Evolutionary conservation across 2,797 vertebrate genomes (phyloP).

Genomic region (Tragelaphus eurycerus): DNA sequence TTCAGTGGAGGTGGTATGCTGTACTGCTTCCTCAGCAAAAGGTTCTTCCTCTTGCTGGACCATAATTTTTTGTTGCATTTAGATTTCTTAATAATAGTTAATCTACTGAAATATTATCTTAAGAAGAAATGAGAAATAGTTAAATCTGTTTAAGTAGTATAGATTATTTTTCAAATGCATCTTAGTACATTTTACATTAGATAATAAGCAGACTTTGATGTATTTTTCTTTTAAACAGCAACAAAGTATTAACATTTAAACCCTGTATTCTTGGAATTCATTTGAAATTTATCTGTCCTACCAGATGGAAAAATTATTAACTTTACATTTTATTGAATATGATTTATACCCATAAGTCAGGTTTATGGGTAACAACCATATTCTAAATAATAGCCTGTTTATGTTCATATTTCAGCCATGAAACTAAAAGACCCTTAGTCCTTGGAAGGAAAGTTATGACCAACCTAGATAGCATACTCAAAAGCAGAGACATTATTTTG

Average conservation of each 20-base stretch:
- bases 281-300: neutral
- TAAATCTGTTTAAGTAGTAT: conserved; percentile 43
- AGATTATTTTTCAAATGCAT: neutral
- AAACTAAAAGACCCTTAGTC: too few species aligned
- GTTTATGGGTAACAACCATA: neutral
- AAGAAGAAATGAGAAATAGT: neutral
- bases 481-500: too few species aligned
- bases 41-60: neutral
- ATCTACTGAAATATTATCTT: conserved; percentile 50
- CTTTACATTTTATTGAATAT: neutral
- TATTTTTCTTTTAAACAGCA: neutral
- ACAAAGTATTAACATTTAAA: neutral
- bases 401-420: neutral
- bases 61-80: conserved; percentile 59
- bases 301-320: neutral
- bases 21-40: conserved; percentile 56
- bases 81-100: conserved; percentile 70
- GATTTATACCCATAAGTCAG: neutral
- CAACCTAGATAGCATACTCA: too few species aligned
- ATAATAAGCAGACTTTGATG: neutral
- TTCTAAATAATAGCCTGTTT: neutral
- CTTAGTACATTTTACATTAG: neutral
- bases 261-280: neutral
- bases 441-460: too few species aligned
- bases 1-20: conserved; percentile 45